Evolutionary conservation across 2,888 invertebrate genomes (phyloP).

Genomic region (Aphelenchoides bicaudatus): DNA sequence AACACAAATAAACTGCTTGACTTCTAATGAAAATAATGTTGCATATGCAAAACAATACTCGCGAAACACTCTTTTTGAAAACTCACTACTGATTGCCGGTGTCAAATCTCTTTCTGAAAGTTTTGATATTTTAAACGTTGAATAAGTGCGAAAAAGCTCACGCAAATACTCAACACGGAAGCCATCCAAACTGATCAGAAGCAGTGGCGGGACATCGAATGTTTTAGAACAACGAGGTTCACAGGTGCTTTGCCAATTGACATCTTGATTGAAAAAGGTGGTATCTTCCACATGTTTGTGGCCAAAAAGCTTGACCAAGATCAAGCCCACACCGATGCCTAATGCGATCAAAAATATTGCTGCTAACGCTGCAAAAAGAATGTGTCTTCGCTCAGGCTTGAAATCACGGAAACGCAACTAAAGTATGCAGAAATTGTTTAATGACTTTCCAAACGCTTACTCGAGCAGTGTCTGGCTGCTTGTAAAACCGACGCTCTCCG

Average conservation of each 20-base stretch:
- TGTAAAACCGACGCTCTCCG: neutral
- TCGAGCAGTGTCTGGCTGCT: neutral
- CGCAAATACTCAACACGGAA: constrained; percentile 51
- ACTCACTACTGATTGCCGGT: constrained; percentile 35
- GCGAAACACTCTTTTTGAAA: too few species aligned
- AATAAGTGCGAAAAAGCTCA: constrained; percentile 24
- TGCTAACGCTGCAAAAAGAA: constrained; percentile 1
- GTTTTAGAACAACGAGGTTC: constrained; percentile 9
- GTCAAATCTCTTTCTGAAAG: constrained; percentile 29
- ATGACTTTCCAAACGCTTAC: neutral
- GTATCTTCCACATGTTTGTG: constrained; percentile 11
- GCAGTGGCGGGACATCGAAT: constrained; percentile 40
- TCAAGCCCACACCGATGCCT: constrained; percentile 9
- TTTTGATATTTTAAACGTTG: too few species aligned
- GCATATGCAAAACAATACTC: constrained; percentile 18
- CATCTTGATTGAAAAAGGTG: constrained; percentile 4
- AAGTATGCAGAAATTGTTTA: neutral
- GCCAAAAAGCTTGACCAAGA: neutral
- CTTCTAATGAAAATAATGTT: too few species aligned
- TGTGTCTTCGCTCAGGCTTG: constrained; percentile 3
- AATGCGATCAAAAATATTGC: constrained; percentile 3
- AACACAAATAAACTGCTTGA: neutral
- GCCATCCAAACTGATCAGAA: constrained; percentile 49
- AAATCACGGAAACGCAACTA: constrained; percentile 19
- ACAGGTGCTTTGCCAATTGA: constrained; percentile 11